Evolutionary conservation across 2,888 invertebrate species (phyloP).

Genomic region (Eristalis intricaria): DNA sequence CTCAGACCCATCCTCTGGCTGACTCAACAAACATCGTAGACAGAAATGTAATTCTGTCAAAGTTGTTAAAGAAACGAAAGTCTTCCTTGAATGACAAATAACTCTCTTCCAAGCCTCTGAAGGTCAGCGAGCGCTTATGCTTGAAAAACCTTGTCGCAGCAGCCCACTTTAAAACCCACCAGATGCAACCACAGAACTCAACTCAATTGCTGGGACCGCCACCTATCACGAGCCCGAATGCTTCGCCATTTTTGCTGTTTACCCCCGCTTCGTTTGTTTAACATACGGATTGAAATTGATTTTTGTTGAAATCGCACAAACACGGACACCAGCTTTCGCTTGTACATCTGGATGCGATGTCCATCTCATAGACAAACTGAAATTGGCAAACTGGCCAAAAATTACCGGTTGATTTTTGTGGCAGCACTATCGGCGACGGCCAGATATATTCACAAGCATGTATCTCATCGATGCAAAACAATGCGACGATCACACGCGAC

Average conservation of each 20-base stretch:
- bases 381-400: constrained; percentile 49
- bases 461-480: constrained; percentile 39
- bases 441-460: constrained; percentile 5
- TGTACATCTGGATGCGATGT: not conserved
- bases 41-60: too few relatives aligned
- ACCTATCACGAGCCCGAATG: not conserved
- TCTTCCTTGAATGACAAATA: too few relatives aligned
- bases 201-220: not conserved
- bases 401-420: constrained; percentile 58
- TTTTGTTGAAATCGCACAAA: not conserved
- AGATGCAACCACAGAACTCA: not conserved
- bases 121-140: too few relatives aligned
- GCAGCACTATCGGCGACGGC: constrained; percentile 23
- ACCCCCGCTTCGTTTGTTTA: not conserved
- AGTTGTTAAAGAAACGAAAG: too few relatives aligned
- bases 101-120: too few relatives aligned
- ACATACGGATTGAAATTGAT: not conserved
- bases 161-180: too few relatives aligned
- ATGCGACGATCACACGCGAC: constrained; percentile 55
- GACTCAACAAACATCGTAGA: too few relatives aligned
- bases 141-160: too few relatives aligned
- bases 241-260: not conserved
- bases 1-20: too few relatives aligned
- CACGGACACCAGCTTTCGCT: not conserved
- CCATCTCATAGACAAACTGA: constrained; percentile 6